phyloP scores from a whole-genome alignment of 2,113 vertebrate genomes.

The Campylomormyrus numenius region DNA sequence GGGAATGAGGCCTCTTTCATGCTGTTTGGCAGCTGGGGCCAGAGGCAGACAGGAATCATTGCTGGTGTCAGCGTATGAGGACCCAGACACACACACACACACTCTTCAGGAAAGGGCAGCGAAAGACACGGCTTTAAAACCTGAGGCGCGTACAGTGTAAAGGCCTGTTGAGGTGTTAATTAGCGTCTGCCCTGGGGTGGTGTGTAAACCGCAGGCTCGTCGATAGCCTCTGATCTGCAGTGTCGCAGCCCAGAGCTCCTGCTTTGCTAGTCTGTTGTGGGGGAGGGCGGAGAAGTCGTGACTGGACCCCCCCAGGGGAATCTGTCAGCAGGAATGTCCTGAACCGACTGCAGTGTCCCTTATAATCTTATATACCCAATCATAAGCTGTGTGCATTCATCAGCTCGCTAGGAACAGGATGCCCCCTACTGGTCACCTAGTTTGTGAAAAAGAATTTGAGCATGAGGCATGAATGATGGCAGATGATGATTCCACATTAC shows the following conservation, averaged over 20 bases:
- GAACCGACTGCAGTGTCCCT: neutral
- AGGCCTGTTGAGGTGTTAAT: slow-evolving; percentile 5
- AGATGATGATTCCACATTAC: neutral
- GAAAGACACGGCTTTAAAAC: neutral
- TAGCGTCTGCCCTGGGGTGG: neutral
- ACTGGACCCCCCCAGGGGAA: neutral
- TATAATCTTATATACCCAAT: neutral
- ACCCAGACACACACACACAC: neutral
- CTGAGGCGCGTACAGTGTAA: neutral
- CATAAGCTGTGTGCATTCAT: neutral
- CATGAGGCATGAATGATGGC: neutral
- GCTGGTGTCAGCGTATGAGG: neutral
- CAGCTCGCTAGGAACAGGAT: neutral
- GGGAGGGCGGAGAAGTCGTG: neutral
- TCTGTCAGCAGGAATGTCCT: neutral
- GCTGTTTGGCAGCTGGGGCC: neutral
- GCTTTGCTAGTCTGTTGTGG: neutral
- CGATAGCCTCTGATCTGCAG: neutral
- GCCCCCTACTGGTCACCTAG: neutral
- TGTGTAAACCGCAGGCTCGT: neutral
- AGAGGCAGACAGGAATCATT: neutral
- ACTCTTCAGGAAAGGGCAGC: neutral
- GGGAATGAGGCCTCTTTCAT: neutral
- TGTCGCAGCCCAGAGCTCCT: neutral
- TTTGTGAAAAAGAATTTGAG: neutral